Evolutionary conservation across 2,888 invertebrate species (phyloP).

Genomic region (Petrolisthes manimaculis): DNA sequence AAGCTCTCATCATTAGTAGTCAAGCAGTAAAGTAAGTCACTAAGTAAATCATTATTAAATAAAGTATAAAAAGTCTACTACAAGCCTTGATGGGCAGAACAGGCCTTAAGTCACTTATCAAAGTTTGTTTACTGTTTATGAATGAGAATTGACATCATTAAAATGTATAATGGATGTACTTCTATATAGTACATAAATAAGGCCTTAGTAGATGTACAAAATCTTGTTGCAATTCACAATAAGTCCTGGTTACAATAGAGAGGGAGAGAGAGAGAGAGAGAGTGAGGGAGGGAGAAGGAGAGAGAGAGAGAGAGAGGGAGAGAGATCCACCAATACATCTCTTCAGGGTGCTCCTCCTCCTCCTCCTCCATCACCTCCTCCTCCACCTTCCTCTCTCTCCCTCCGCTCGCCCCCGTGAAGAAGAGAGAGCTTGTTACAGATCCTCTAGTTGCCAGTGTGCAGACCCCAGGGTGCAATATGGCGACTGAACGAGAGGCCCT

Average conservation of each 20-base stretch:
- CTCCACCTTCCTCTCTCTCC: conserved; percentile 20
- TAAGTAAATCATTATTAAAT: conserved; percentile 1
- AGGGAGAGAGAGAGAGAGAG: conserved; percentile 1
- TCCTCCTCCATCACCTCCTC: too few species aligned
- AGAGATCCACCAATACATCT: conserved; percentile 23
- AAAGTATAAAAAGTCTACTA: too few species aligned
- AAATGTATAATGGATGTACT: too few species aligned
- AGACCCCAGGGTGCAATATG: conserved; percentile 48
- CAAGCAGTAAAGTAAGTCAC: background rate
- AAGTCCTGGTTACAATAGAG: background rate
- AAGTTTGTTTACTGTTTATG: too few species aligned
- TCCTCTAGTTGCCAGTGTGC: conserved; percentile 47
- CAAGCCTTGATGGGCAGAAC: too few species aligned
- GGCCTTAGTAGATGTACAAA: too few species aligned
- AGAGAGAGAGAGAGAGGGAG: conserved; percentile 13
- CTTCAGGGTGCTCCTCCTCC: conserved; percentile 24
- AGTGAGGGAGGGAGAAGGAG: too few species aligned
- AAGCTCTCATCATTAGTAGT: conserved; percentile 42
- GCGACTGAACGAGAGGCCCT: conserved; percentile 50
- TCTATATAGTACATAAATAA: too few species aligned
- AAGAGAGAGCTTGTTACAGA: conserved; percentile 62
- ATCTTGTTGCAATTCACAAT: background rate
- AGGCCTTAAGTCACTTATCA: too few species aligned
- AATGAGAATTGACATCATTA: too few species aligned
- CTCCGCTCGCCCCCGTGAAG: conserved; percentile 30